These are phyloP conservation scores for Temnopleurus reevesii DNA, from an alignment of 53 echinoderm and acorn worm genomes.

Conservation along the genomic window DNA sequence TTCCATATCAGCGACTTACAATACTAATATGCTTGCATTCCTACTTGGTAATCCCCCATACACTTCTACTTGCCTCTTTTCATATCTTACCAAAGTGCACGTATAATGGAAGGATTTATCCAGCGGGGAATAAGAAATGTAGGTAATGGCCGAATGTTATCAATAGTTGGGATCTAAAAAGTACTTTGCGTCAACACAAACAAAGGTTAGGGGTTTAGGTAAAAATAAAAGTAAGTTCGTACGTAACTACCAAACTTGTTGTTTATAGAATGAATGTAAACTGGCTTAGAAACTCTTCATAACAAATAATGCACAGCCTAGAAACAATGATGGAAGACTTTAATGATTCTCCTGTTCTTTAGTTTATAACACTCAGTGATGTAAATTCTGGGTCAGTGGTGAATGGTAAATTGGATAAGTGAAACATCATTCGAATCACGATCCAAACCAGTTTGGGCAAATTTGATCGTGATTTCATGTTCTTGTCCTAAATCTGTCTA, in stretches of 20 bases:
- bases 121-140: slow-evolving; percentile 1
- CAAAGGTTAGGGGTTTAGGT: background rate
- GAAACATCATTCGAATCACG: no score
- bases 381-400: background rate
- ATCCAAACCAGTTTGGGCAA: background rate
- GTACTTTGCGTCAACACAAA: background rate
- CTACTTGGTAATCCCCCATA: background rate
- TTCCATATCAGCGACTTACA: background rate
- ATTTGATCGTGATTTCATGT: background rate
- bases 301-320: background rate
- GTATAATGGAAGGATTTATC: background rate
- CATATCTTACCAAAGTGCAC: background rate
- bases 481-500: background rate
- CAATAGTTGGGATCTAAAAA: background rate
- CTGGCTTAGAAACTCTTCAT: background rate
- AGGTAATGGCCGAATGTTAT: background rate
- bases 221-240: background rate
- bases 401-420: no score
- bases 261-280: background rate
- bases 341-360: background rate
- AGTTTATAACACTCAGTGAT: no score
- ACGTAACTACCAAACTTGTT: background rate
- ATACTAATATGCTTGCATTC: background rate
- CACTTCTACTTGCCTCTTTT: background rate
- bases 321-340: background rate